A percentile compares a stretch with the other conserved stretches of the same genome.
Conservation (phyloP, 2,888 invertebrate species). For the Ditylenchus weischeri region DNA sequence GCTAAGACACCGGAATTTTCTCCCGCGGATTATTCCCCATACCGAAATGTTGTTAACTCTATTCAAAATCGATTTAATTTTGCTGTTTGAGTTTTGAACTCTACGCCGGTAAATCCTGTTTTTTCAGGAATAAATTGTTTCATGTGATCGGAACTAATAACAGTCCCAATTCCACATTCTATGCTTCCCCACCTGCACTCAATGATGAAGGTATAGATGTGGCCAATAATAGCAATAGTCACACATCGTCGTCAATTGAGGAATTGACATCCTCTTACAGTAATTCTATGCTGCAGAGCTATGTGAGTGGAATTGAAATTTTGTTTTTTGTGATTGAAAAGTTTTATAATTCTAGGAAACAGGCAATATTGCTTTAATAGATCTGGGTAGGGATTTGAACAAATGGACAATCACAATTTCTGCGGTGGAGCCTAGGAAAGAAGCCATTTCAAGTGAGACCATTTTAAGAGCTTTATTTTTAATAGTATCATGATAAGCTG, state of each 20-base stretch:
- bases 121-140: slow-evolving; percentile 26
- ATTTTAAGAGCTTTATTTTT: too few species aligned
- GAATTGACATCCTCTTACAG: too few species aligned
- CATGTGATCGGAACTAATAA: slow-evolving; percentile 20
- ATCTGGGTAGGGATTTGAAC: slow-evolving; percentile 44
- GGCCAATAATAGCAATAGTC: not conserved
- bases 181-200: slow-evolving; percentile 12
- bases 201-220: not conserved
- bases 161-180: slow-evolving; percentile 9
- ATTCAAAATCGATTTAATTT: too few species aligned
- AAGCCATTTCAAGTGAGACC: slow-evolving; percentile 25
- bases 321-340: slow-evolving; percentile 3
- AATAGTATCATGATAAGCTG: too few species aligned
- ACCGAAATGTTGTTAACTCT: too few species aligned
- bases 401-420: slow-evolving; percentile 52
- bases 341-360: not conserved
- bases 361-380: slow-evolving; percentile 27
- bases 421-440: slow-evolving; percentile 48
- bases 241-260: too few species aligned
- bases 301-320: not conserved
- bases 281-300: too few species aligned
- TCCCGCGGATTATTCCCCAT: too few species aligned
- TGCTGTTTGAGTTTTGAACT: too few species aligned
- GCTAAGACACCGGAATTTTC: too few species aligned
- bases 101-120: not conserved